These are phyloP conservation scores for Bombus vancouverensis DNA, from an alignment of 1,140 invertebrate species.

Conservation along the genomic window DNA sequence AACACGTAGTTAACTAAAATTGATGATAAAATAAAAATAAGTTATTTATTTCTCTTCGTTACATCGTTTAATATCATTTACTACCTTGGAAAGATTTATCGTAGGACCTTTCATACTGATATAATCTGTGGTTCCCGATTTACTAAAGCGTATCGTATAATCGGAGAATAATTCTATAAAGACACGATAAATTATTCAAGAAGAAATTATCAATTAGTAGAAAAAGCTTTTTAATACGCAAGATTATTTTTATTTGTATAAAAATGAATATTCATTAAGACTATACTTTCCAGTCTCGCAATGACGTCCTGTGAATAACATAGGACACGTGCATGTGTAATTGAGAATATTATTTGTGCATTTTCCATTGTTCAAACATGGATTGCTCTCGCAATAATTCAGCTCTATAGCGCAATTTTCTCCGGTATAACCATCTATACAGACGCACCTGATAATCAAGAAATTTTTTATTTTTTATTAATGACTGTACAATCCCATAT, in stretches of 20 bases:
- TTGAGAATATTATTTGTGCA: constrained; percentile 80
- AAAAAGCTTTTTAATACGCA: neutral
- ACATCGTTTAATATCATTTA: neutral
- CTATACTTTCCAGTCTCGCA: constrained; percentile 78
- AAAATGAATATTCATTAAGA: neutral
- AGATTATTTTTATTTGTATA: neutral
- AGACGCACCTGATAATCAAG: constrained; percentile 80
- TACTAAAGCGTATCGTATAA: constrained; percentile 83
- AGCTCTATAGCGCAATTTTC: constrained; percentile 78
- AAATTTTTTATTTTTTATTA: neutral
- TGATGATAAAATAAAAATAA: constrained; percentile 15
- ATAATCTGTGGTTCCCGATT: constrained; percentile 83
- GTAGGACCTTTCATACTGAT: constrained; percentile 79
- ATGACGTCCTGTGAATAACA: constrained; percentile 74
- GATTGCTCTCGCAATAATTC: constrained; percentile 83
- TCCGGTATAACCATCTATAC: constrained; percentile 83
- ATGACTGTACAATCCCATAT: neutral
- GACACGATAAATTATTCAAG: constrained; percentile 6
- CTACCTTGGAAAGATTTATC: constrained; percentile 78
- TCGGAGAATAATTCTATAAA: constrained; percentile 79
- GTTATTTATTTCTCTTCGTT: neutral
- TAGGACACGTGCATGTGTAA: constrained; percentile 78
- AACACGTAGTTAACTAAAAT: constrained; percentile 84
- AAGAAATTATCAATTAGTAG: neutral
- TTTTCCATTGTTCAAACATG: constrained; percentile 83